Percentiles rank a stretch among this genome's conserved stretches.
These are phyloP conservation scores for Nannobrachium achirus DNA, from an alignment of 2,113 vertebrate species.

Conservation along the genomic window DNA sequence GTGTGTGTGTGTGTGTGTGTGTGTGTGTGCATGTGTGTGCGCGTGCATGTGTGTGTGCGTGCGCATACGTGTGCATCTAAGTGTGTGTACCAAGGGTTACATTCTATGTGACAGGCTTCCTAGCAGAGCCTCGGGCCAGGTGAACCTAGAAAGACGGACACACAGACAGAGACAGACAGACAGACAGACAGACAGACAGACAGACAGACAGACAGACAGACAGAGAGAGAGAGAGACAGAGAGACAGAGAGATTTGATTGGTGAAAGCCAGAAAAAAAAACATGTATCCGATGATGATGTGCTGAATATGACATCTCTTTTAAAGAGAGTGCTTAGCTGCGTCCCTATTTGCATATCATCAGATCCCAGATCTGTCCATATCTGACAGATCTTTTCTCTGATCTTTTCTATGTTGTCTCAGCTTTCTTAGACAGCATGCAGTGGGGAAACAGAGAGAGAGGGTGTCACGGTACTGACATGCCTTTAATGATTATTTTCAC, in stretches of 20 bases:
- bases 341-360: constrained; percentile 36
- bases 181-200: constrained; percentile 4
- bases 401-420: too few species aligned
- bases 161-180: constrained; percentile 32
- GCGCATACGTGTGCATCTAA: neutral
- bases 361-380: neutral
- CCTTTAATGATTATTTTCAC: too few species aligned
- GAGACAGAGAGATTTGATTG: constrained; percentile 25
- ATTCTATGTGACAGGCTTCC: constrained; percentile 13
- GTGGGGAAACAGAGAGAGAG: too few species aligned
- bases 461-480: too few species aligned
- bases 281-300: neutral
- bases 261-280: neutral
- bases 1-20: constrained; percentile 11
- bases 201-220: neutral
- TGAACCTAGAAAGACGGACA: constrained; percentile 40
- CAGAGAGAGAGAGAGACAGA: neutral
- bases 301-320: constrained; percentile 45
- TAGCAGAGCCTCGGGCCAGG: constrained; percentile 24
- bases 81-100: constrained; percentile 1
- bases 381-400: too few species aligned
- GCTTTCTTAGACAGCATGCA: too few species aligned
- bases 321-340: constrained; percentile 37
- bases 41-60: constrained; percentile 10
- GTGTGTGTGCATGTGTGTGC: neutral